phyloP scores from a whole-genome alignment of 2,888 invertebrate species.

The Clistopyga incitator region DNA sequence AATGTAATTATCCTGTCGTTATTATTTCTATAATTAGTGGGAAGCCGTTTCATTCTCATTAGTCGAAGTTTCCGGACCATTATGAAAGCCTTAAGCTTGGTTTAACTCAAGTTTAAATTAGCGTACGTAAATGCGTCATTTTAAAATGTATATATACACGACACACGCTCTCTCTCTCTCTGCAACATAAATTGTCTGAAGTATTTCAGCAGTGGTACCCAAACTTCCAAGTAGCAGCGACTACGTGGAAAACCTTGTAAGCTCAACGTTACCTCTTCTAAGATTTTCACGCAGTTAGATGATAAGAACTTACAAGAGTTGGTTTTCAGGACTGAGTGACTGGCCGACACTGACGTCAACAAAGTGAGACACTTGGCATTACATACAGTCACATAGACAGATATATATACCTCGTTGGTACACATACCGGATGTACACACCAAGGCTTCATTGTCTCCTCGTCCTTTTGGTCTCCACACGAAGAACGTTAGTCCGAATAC shows the following conservation, averaged over 20 bases:
- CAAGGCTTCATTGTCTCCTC: background rate
- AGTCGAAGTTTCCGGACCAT: background rate
- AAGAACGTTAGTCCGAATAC: background rate
- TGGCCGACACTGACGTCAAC: background rate
- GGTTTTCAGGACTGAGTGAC: background rate
- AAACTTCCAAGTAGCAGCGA: background rate
- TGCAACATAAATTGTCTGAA: background rate
- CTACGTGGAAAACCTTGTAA: slow-evolving; percentile 29
- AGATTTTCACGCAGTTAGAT: background rate
- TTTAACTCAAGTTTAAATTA: slow-evolving; percentile 2
- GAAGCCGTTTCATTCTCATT: background rate
- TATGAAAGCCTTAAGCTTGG: slow-evolving; percentile 8
- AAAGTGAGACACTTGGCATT: too few species aligned
- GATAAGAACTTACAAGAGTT: slow-evolving; percentile 3
- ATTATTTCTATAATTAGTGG: background rate
- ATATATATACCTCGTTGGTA: too few species aligned
- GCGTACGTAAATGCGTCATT: background rate
- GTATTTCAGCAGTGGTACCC: background rate
- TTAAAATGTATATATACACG: background rate
- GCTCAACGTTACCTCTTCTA: slow-evolving; percentile 9
- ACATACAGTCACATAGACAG: too few species aligned
- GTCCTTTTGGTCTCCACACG: background rate
- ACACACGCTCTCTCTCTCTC: background rate
- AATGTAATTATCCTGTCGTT: background rate
- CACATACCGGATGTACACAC: too few species aligned